A percentile compares a stretch with the other conserved stretches of the same genome.
Conservation (phyloP, 1,140 invertebrate species). For the Venturia canescens region DNA sequence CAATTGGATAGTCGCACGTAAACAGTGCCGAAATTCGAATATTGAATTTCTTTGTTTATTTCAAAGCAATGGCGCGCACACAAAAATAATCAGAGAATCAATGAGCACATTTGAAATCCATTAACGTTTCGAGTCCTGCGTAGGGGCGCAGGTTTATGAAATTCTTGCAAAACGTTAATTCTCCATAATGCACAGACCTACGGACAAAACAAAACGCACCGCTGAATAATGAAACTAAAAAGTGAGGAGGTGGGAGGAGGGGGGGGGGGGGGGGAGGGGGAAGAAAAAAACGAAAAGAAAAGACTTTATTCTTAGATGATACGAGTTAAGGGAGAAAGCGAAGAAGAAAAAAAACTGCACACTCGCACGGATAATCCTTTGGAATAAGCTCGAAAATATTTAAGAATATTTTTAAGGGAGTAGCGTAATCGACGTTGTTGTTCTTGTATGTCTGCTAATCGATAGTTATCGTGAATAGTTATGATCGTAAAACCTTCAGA, state of each 20-base stretch:
- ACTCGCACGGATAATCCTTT: slow-evolving; percentile 43
- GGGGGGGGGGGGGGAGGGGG: too few relatives aligned
- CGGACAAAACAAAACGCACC: slow-evolving; percentile 39
- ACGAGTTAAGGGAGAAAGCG: slow-evolving; percentile 14
- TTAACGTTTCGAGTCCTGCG: too few relatives aligned
- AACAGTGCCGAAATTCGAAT: neutral
- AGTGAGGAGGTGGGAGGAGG: too few relatives aligned
- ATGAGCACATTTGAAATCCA: neutral
- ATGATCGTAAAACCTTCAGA: neutral
- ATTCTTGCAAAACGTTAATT: neutral
- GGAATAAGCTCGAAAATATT: slow-evolving; percentile 21
- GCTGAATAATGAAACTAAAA: too few relatives aligned
- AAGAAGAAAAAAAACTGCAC: slow-evolving; percentile 38
- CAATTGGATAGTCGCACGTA: neutral
- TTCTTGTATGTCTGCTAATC: slow-evolving; percentile 28
- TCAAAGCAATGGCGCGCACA: slow-evolving; percentile 42
- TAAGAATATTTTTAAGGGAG: slow-evolving; percentile 30
- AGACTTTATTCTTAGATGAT: slow-evolving; percentile 27
- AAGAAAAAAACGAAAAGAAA: neutral
- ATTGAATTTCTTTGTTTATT: neutral
- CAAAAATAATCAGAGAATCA: slow-evolving; percentile 10
- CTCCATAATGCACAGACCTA: slow-evolving; percentile 4
- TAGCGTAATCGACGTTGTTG: slow-evolving; percentile 39
- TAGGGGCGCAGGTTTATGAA: neutral
- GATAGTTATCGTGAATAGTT: slow-evolving; percentile 24